These are phyloP conservation scores for Eurytoma adleriae DNA, from an alignment of 2,888 invertebrate species.

Conservation along the genomic window DNA sequence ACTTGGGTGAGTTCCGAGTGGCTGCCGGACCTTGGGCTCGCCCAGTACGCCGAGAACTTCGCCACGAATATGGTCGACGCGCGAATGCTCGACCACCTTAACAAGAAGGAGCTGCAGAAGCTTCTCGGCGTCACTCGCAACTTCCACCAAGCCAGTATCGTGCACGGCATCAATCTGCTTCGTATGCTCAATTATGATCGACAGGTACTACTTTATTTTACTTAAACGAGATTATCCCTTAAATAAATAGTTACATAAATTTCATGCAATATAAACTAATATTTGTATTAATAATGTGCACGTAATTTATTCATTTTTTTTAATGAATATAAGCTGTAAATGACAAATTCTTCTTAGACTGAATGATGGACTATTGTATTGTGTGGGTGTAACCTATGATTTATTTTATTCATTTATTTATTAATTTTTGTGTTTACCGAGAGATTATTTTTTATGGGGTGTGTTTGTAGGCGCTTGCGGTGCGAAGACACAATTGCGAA, in stretches of 20 bases:
- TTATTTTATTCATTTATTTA: no score
- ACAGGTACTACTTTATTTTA: slow-evolving; percentile 78
- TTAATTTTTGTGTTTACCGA: no score
- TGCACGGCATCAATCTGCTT: slow-evolving; percentile 94
- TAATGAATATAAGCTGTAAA: no score
- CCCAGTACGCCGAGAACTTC: slow-evolving; percentile 93
- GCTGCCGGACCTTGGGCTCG: slow-evolving; percentile 93
- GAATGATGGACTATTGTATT: no score
- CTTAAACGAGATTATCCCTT: no score
- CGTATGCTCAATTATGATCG: slow-evolving; percentile 95
- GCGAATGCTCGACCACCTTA: slow-evolving; percentile 93
- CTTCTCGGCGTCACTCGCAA: slow-evolving; percentile 94
- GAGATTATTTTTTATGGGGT: neutral
- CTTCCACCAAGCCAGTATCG: slow-evolving; percentile 96
- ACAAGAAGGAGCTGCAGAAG: slow-evolving; percentile 96
- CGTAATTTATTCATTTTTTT: no score
- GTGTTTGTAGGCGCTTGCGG: slow-evolving; percentile 85
- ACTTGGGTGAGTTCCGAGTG: slow-evolving; percentile 96
- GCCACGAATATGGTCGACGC: slow-evolving; percentile 94
- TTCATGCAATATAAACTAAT: no score
- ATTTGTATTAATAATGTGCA: no score
- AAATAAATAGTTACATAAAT: no score
- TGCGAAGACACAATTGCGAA: slow-evolving; percentile 92
- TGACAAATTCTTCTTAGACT: no score
- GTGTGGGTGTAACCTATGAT: no score